Conservation (phyloP, 2,797 vertebrate genomes). For the Rhyacichthys aspro region DNA sequence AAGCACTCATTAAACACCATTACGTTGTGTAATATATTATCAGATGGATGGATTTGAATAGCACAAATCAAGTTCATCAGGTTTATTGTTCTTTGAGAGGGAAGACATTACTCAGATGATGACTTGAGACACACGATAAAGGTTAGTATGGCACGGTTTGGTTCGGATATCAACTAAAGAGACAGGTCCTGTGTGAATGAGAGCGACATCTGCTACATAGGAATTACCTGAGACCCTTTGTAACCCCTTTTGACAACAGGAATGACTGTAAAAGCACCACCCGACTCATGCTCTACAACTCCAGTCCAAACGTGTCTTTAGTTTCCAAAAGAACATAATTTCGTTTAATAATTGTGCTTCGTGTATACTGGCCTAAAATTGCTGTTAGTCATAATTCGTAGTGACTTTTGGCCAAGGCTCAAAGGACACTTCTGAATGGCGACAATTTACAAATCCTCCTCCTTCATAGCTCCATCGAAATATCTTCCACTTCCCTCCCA, state of each 20-base stretch:
- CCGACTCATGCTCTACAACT: too few relatives aligned
- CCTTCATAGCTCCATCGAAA: slow-evolving; percentile 34
- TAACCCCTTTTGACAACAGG: too few relatives aligned
- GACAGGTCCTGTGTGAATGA: too few relatives aligned
- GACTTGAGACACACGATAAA: not conserved
- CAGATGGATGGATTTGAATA: slow-evolving; percentile 38
- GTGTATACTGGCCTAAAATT: slow-evolving; percentile 28
- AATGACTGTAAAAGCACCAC: too few relatives aligned
- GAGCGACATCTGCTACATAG: too few relatives aligned
- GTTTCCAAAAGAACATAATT: too few relatives aligned
- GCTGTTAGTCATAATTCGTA: slow-evolving; percentile 46
- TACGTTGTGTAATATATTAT: slow-evolving; percentile 39
- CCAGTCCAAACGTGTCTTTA: too few relatives aligned
- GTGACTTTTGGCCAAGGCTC: slow-evolving; percentile 37
- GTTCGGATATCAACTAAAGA: too few relatives aligned
- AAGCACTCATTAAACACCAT: slow-evolving; percentile 56
- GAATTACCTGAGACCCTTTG: too few relatives aligned
- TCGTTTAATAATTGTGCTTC: slow-evolving; percentile 25
- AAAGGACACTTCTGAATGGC: slow-evolving; percentile 47
- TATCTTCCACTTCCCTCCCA: slow-evolving; percentile 50
- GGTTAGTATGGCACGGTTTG: too few relatives aligned
- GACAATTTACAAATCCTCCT: slow-evolving; percentile 44
- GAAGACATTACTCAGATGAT: slow-evolving; percentile 33
- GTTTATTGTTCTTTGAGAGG: slow-evolving; percentile 39
- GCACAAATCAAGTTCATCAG: slow-evolving; percentile 18